phyloP scores from a whole-genome alignment of 2,888 invertebrate species.

The Agriotes lineatus region DNA sequence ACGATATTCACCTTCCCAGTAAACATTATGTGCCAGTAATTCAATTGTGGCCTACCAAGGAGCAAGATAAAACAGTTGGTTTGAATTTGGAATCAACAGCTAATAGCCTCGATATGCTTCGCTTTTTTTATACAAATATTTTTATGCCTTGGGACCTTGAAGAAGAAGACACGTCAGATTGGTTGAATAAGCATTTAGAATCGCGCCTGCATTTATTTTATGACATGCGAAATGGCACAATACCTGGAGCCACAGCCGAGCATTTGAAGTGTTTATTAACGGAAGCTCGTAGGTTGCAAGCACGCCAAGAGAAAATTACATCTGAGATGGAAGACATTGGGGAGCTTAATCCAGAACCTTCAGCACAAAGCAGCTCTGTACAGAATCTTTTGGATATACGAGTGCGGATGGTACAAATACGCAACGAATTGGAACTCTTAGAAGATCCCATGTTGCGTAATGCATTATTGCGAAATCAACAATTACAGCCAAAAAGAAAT shows the following conservation, averaged over 20 bases:
- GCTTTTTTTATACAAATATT: conserved; percentile 76
- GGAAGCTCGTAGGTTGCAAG: conserved; percentile 70
- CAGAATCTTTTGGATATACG: conserved; percentile 70
- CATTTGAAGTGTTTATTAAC: conserved; percentile 69
- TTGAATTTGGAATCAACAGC: conserved; percentile 73
- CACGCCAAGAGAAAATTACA: conserved; percentile 66
- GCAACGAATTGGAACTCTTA: conserved; percentile 71
- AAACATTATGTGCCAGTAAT: conserved; percentile 72
- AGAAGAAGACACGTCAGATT: conserved; percentile 72
- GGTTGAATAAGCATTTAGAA: conserved; percentile 70
- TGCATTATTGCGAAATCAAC: conserved; percentile 60
- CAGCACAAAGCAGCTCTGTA: conserved; percentile 55
- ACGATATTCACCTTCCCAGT: conserved; percentile 73
- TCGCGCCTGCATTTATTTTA: conserved; percentile 70
- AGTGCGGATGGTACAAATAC: conserved; percentile 70
- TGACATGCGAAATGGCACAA: conserved; percentile 69
- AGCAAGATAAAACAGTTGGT: conserved; percentile 70
- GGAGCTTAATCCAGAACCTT: conserved; percentile 59
- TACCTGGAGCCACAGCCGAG: conserved; percentile 68
- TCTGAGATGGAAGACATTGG: conserved; percentile 61
- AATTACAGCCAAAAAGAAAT: conserved; percentile 38
- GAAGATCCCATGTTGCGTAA: conserved; percentile 72
- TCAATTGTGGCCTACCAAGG: conserved; percentile 75
- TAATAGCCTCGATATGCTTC: conserved; percentile 74
- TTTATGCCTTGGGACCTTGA: conserved; percentile 82